phyloP scores from a whole-genome alignment of 2,797 vertebrate genomes.

The Micropoecilia bifurca region DNA sequence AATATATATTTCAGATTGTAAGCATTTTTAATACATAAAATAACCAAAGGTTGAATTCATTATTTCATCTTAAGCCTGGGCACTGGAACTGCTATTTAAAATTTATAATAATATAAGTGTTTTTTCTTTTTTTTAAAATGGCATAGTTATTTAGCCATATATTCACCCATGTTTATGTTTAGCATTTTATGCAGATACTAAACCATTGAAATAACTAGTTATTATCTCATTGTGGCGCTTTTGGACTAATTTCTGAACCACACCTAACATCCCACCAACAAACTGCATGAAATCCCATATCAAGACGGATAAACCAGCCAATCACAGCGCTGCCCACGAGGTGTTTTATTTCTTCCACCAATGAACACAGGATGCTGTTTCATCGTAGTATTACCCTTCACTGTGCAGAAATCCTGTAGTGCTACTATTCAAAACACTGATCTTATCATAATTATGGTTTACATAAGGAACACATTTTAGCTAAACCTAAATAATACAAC shows the following conservation, averaged over 20 bases:
- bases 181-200: not conserved
- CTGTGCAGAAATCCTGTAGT: constrained; percentile 52
- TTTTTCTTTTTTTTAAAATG: too few relatives aligned
- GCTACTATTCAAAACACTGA: constrained; percentile 27
- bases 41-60: too few relatives aligned
- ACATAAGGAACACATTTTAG: not conserved
- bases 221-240: not conserved
- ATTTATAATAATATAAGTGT: too few relatives aligned
- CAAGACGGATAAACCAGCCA: constrained; percentile 42
- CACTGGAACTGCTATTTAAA: too few relatives aligned
- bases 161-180: not conserved
- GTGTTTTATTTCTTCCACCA: constrained; percentile 34
- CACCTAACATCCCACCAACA: constrained; percentile 54
- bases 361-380: constrained; percentile 54
- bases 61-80: too few relatives aligned
- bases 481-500: constrained; percentile 3
- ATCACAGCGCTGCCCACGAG: constrained; percentile 20
- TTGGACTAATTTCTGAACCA: constrained; percentile 42
- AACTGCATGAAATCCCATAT: constrained; percentile 33
- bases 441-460: constrained; percentile 10
- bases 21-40: too few relatives aligned
- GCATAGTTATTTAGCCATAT: too few relatives aligned
- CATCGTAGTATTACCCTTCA: constrained; percentile 47
- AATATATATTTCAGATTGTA: too few relatives aligned
- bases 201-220: not conserved